Conservation (phyloP, 2,113 vertebrate genomes). For the Serinus canaria region DNA sequence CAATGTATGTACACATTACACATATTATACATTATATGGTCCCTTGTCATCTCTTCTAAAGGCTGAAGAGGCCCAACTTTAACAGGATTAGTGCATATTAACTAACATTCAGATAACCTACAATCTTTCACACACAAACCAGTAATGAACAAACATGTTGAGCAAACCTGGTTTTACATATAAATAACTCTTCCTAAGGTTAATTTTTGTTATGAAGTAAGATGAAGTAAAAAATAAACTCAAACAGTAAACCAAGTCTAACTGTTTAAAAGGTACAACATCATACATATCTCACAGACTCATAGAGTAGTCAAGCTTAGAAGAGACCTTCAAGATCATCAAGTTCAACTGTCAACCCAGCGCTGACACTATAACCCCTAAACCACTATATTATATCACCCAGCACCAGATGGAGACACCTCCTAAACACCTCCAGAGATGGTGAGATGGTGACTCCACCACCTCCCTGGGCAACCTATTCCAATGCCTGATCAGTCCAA, state of each 20-base stretch:
- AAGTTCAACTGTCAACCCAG: background rate
- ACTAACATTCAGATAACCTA: background rate
- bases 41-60: background rate
- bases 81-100: background rate
- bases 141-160: background rate
- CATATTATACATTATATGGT: too few species aligned
- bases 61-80: background rate
- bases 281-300: background rate
- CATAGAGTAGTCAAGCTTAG: background rate
- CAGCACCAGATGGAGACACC: too few species aligned
- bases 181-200: background rate
- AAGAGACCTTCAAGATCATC: background rate
- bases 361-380: background rate
- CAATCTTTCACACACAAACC: background rate
- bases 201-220: background rate
- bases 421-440: background rate
- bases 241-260: background rate
- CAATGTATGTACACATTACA: too few species aligned
- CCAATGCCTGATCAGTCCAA: background rate
- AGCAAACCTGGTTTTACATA: background rate
- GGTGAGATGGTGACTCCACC: background rate
- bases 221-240: background rate
- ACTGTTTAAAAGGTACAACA: background rate
- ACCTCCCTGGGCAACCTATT: background rate
- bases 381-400: background rate